phyloP scores from a whole-genome alignment of 2,797 vertebrate genomes.

The Microhierax caerulescens region DNA sequence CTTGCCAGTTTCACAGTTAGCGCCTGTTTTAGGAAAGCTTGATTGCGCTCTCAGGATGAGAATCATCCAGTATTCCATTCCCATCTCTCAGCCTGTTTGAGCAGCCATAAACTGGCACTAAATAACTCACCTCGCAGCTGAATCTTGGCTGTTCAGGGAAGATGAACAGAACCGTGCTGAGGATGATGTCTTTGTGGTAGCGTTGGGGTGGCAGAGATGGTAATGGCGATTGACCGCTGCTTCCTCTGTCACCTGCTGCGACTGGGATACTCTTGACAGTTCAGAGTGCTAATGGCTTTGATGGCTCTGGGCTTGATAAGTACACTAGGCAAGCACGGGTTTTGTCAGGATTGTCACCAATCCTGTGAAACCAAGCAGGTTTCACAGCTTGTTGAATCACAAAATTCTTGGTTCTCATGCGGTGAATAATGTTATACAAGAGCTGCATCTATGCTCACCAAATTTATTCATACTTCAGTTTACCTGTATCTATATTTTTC shows the following conservation, averaged over 20 bases:
- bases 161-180: neutral
- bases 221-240: fast-evolving
- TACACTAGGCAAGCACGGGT: neutral
- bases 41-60: fast-evolving
- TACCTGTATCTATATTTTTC: neutral
- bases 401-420: neutral
- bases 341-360: neutral
- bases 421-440: neutral
- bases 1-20: neutral
- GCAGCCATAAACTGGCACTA: neutral
- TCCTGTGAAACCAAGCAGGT: too few relatives aligned
- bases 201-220: neutral
- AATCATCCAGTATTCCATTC: fast-evolving
- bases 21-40: neutral
- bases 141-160: neutral
- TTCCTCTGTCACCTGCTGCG: neutral
- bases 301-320: neutral
- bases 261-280: neutral
- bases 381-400: neutral
- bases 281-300: neutral
- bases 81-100: neutral
- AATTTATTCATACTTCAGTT: neutral
- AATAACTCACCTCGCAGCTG: neutral
- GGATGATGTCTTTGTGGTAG: neutral
- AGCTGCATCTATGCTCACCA: neutral